Evolutionary conservation across 1,140 invertebrate species (phyloP), one percentile per base, ranked within the genome.

Genomic region (Caenorhabditis tropicalis): DNA sequence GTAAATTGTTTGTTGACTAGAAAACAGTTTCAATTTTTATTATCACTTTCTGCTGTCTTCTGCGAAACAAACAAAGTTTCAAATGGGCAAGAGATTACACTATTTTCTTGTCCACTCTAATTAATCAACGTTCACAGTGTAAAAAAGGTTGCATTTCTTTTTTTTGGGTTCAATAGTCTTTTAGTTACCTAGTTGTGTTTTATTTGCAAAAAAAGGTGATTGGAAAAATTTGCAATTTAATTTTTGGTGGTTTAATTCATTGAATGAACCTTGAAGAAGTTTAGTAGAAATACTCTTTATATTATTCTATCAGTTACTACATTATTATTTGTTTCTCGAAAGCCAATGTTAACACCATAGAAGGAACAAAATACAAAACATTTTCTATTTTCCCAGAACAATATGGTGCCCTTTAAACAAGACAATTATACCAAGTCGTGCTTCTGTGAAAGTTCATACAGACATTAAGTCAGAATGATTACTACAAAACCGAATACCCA

Each of bases 21-120:
- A 24, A 74, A 74, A 74, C 21, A 36, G n/a, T 74, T 43, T 74
- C 31, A 65, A 65, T 10, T 56, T 56, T 36, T 29, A 27, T 56
- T 56, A 56, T 65, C 58, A 65, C 24, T 58, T 58, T 27, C 53
- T 58, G 31, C 36, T 39, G 33, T 43, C 65, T 74, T 74, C 65
- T 10, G n/a, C 9, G 65, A 43, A 74, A 74, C 65, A 65, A 65
- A 65, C 58, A 65, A 65, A 65, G 58, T 65, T 65, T 33, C 58
- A 65, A 65, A 36, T 65, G 58, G 58, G 36, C 58, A 65, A 65
- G 31, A 16, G 58, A 65, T 65, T 65, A 65, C 58, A 65, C 58
- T 65, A 27, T 56, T 65, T 65, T 1, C 58, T 36, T 65, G 58
- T n/a, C 58, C 58, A 33, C 15, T 65, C 58, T 36, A 19, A 65